Conservation (phyloP, 1,140 invertebrate species). For the Cheumatopsyche charites region DNA sequence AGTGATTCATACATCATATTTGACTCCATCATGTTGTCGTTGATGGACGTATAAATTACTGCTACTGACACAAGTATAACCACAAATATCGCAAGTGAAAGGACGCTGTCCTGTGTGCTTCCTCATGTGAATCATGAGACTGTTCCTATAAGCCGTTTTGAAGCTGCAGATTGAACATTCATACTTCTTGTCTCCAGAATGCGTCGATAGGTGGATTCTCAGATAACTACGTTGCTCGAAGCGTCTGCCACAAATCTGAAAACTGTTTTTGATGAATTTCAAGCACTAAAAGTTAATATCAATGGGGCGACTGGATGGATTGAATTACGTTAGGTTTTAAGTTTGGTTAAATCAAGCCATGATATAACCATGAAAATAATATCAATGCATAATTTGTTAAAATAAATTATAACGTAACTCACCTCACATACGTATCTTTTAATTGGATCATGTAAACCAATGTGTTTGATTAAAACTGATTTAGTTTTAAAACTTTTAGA, state of each 20-base stretch:
- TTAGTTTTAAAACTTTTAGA: slow-evolving; percentile 10
- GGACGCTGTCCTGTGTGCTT: background rate
- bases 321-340: too few relatives aligned
- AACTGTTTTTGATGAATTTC: background rate
- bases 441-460: background rate
- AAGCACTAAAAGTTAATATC: too few relatives aligned
- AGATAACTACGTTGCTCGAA: slow-evolving; percentile 1
- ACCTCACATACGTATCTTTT: slow-evolving; percentile 16
- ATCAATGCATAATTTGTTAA: too few relatives aligned
- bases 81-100: slow-evolving; percentile 19
- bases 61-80: background rate
- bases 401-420: background rate
- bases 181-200: slow-evolving; percentile 8
- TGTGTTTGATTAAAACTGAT: background rate
- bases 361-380: too few relatives aligned
- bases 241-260: slow-evolving; percentile 5
- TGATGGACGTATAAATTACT: slow-evolving; percentile 13
- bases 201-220: background rate
- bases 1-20: slow-evolving; percentile 8
- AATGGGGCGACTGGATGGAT: too few relatives aligned
- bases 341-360: too few relatives aligned
- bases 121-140: background rate
- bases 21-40: background rate
- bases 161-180: slow-evolving; percentile 5
- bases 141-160: background rate